phyloP scores from a whole-genome alignment of 2,888 invertebrate species.

The Ditylenchus weischeri region DNA sequence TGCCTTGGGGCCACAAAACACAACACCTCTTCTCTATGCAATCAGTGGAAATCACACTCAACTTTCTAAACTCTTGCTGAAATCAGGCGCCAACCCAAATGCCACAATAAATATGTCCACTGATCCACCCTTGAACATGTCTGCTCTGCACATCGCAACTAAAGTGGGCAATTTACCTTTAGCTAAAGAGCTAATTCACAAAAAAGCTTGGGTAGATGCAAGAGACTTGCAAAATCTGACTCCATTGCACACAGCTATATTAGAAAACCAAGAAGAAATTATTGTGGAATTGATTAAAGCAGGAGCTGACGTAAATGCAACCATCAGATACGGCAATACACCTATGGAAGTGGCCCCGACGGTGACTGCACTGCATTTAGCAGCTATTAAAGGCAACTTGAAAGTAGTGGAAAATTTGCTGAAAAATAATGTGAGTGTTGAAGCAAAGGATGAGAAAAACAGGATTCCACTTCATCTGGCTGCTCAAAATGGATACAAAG shows the following conservation, averaged over 20 bases:
- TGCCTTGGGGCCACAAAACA: neutral
- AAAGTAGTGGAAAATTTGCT: neutral
- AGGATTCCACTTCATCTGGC: neutral
- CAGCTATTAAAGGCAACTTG: neutral
- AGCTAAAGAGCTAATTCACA: neutral
- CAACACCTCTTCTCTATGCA: neutral
- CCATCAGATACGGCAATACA: neutral
- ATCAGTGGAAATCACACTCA: neutral
- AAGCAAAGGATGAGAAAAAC: neutral
- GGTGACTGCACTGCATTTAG: constrained; percentile 3
- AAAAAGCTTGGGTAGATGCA: neutral
- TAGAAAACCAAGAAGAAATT: neutral
- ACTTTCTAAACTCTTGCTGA: neutral
- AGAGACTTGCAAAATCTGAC: neutral
- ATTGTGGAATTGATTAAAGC: neutral
- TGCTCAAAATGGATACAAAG: neutral
- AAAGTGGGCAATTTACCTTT: neutral
- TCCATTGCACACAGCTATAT: neutral
- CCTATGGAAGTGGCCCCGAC: neutral
- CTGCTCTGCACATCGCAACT: neutral
- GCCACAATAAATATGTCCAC: neutral
- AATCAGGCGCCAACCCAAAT: neutral
- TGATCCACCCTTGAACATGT: neutral
- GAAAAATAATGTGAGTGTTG: neutral
- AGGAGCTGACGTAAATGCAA: neutral